Evolutionary conservation across 1,140 invertebrate genomes (phyloP).

Genomic region (Drosophila nigrodunni): DNA sequence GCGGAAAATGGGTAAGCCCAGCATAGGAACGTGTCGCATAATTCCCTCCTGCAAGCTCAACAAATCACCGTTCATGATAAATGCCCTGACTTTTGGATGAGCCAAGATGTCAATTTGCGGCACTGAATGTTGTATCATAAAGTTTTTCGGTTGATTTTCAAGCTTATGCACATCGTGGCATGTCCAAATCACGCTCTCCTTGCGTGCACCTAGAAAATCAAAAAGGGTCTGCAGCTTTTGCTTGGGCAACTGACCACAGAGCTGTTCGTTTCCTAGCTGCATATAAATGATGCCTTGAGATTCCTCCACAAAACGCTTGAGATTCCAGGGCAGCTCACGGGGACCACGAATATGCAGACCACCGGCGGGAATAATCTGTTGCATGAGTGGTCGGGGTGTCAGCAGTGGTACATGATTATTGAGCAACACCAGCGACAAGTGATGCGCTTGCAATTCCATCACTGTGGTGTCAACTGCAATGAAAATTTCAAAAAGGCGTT

Average conservation of each 20-base stretch:
- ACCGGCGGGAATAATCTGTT: slow-evolving; percentile 78
- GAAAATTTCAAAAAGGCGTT: neutral
- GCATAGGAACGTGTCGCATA: slow-evolving; percentile 85
- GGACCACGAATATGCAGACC: slow-evolving; percentile 78
- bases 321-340: slow-evolving; percentile 83
- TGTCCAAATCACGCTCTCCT: slow-evolving; percentile 86
- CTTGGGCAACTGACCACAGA: slow-evolving; percentile 67
- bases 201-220: slow-evolving; percentile 83
- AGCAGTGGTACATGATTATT: slow-evolving; percentile 82
- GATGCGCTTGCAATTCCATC: slow-evolving; percentile 85
- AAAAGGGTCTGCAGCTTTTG: slow-evolving; percentile 81
- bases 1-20: slow-evolving; percentile 85
- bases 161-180: slow-evolving; percentile 84
- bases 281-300: slow-evolving; percentile 86
- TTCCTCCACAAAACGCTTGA: slow-evolving; percentile 84
- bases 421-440: slow-evolving; percentile 82
- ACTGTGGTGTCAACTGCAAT: slow-evolving; percentile 71
- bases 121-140: slow-evolving; percentile 85
- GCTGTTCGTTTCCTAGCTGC: slow-evolving; percentile 84
- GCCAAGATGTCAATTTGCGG: slow-evolving; percentile 87
- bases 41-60: slow-evolving; percentile 86
- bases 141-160: slow-evolving; percentile 84
- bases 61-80: slow-evolving; percentile 87
- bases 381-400: slow-evolving; percentile 64
- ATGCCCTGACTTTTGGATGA: slow-evolving; percentile 84